A percentile compares a stretch with the other conserved stretches of the same genome.
Conservation (phyloP, 2,797 vertebrate species). For the Acanthornis magna region DNA sequence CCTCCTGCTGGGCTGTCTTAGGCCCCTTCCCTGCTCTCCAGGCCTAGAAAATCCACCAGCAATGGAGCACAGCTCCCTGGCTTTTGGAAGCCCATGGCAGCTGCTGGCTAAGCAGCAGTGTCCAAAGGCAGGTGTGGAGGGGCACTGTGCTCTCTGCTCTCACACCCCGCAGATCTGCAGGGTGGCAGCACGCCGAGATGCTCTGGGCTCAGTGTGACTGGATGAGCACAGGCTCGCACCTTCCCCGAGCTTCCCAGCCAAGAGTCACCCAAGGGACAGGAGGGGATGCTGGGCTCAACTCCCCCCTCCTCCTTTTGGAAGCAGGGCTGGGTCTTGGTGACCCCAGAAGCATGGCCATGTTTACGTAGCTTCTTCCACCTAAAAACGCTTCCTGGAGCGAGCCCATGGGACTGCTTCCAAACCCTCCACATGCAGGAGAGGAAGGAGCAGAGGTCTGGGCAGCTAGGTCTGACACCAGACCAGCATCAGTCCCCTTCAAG, state of each 20-base stretch:
- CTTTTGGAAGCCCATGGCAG: neutral
- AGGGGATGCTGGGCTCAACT: neutral
- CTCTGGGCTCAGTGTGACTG: neutral
- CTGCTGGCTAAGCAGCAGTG: neutral
- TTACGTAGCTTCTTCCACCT: neutral
- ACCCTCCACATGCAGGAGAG: neutral
- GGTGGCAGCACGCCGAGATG: rapidly evolving
- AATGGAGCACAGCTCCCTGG: neutral
- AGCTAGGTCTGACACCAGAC: neutral
- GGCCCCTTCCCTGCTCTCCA: neutral
- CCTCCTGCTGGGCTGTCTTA: neutral
- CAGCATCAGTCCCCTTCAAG: neutral
- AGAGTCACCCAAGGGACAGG: neutral
- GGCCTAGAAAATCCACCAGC: neutral
- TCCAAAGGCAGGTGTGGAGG: neutral
- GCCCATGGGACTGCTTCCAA: neutral
- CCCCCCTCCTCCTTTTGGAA: neutral
- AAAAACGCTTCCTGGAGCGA: rapidly evolving
- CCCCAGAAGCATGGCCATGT: neutral
- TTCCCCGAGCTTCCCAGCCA: neutral
- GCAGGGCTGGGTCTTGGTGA: neutral
- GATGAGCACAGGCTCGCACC: rapidly evolving
- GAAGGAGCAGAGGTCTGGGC: neutral
- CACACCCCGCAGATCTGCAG: neutral
- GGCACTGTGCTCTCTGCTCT: neutral